These are phyloP conservation scores for Caretta caretta DNA, from an alignment of 2,113 vertebrate species.

Conservation along the genomic window DNA sequence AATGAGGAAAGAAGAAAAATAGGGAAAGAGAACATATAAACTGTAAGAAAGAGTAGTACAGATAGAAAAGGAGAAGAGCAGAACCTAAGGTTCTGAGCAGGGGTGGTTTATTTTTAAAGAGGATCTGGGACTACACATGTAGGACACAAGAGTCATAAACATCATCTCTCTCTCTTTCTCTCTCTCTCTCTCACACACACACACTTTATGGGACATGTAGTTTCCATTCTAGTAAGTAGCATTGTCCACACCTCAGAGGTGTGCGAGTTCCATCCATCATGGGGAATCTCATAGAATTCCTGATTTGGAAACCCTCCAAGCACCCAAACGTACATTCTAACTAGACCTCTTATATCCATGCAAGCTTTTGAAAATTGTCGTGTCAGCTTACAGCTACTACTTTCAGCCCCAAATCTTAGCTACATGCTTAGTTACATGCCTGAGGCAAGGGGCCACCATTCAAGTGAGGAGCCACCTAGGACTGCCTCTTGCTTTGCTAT, in stretches of 20 bases:
- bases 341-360: background rate
- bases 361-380: background rate
- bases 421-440: no score
- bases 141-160: background rate
- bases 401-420: background rate
- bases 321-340: background rate
- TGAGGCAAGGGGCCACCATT: background rate
- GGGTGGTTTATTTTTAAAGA: background rate
- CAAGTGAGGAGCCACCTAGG: background rate
- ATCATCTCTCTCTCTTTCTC: no score
- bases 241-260: background rate
- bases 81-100: background rate
- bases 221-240: background rate
- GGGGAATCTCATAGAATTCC: background rate
- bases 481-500: background rate
- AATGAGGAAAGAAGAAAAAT: background rate
- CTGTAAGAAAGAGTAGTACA: background rate
- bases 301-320: background rate
- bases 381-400: background rate
- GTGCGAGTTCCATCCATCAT: background rate
- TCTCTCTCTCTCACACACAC: background rate
- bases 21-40: background rate
- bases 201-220: background rate
- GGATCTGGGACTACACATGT: no score
- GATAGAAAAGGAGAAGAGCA: background rate